Conservation (phyloP, 2,113 vertebrate genomes). For the Phalacrocorax pelagicus region DNA sequence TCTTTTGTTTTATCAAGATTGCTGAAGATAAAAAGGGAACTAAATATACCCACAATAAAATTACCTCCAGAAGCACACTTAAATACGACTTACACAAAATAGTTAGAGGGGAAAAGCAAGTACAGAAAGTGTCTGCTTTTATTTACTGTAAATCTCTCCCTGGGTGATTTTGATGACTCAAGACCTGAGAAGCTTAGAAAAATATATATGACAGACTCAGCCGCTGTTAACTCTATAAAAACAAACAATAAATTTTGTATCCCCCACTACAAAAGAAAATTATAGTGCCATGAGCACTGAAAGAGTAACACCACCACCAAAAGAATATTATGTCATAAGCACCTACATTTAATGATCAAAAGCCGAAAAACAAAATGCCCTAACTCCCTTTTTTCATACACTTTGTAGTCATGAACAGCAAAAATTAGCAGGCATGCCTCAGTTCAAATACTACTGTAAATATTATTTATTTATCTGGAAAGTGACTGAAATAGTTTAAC, state of each 20-base stretch:
- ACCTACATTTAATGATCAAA: not conserved
- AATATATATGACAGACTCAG: not conserved
- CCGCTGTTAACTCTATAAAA: not conserved
- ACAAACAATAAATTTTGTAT: conserved; percentile 40
- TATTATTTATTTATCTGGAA: not conserved
- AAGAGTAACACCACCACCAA: not conserved
- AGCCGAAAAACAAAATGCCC: not conserved
- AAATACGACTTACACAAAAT: not conserved
- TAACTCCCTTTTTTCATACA: not conserved
- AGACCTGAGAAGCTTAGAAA: conserved; percentile 25
- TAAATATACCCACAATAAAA: not conserved
- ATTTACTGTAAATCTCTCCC: conserved; percentile 35
- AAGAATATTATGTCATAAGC: not conserved
- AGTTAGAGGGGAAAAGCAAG: not conserved
- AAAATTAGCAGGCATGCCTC: not conserved
- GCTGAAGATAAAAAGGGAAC: conserved; percentile 18
- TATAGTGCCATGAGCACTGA: not conserved
- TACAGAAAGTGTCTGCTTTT: not conserved
- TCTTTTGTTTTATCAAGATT: conserved; percentile 34
- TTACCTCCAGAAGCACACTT: not conserved
- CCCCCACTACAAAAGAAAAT: not conserved
- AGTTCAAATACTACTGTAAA: not conserved
- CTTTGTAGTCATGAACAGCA: not conserved
- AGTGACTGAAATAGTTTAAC: not conserved
- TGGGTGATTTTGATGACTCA: conserved; percentile 40